Conservation (phyloP, 2,113 vertebrate genomes). For the Tiliqua scincoides region DNA sequence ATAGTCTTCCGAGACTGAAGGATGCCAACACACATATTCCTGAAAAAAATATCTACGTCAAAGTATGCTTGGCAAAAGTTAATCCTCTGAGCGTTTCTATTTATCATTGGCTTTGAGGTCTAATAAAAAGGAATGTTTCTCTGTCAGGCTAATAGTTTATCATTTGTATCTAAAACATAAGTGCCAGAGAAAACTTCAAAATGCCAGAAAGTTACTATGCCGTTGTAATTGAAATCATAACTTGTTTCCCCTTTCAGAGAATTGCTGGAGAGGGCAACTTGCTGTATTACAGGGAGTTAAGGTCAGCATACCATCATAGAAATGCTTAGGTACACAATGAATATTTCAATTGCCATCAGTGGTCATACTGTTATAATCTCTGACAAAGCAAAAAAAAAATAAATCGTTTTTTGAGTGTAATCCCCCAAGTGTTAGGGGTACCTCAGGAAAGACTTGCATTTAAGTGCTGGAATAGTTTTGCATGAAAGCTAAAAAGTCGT, state of each 20-base stretch:
- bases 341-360: not conserved
- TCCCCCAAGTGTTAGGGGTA: not conserved
- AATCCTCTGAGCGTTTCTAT: not conserved
- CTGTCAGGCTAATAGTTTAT: conserved; percentile 55
- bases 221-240: conserved; percentile 17
- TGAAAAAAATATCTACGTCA: not conserved
- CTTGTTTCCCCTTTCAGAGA: conserved; percentile 10
- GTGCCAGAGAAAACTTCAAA: conserved; percentile 54
- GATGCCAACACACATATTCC: too few relatives aligned
- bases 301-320: conserved; percentile 50
- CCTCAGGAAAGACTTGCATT: not conserved
- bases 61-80: not conserved
- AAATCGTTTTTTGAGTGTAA: not conserved
- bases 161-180: conserved; percentile 53
- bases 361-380: not conserved
- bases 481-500: not conserved
- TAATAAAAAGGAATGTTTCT: conserved; percentile 5
- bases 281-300: conserved; percentile 25
- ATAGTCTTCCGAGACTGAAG: too few relatives aligned
- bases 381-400: not conserved
- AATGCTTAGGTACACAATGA: not conserved
- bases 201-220: conserved; percentile 42
- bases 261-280: not conserved
- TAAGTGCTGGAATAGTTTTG: not conserved
- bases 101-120: not conserved